Conservation (phyloP, 2,797 vertebrate species). For the Hydrophis major region DNA sequence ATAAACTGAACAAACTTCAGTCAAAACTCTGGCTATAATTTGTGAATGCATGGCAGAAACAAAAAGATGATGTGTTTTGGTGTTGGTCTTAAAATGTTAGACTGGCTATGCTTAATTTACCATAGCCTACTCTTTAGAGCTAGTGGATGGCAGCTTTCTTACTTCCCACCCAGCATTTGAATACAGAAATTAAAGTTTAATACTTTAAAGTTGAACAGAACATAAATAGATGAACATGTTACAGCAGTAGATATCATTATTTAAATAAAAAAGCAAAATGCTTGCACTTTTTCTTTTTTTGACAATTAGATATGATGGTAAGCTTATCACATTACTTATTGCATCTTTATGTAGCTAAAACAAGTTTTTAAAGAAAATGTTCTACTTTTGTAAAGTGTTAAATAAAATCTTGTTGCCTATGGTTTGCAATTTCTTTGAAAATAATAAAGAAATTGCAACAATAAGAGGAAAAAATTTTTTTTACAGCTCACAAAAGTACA, state of each 20-base stretch:
- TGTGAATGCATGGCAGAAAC: background rate
- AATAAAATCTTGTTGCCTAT: background rate
- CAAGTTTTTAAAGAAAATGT: background rate
- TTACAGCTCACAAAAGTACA: background rate
- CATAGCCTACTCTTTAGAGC: background rate
- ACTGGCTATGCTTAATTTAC: background rate
- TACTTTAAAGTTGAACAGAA: background rate
- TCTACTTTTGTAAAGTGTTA: background rate
- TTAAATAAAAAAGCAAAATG: background rate
- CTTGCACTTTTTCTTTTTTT: background rate
- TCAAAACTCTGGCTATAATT: background rate
- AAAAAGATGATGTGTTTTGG: background rate
- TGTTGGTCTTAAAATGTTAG: background rate
- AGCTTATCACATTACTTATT: background rate
- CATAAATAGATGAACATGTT: background rate
- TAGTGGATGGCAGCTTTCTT: background rate
- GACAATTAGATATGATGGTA: background rate
- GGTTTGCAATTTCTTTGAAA: background rate
- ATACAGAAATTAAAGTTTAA: background rate
- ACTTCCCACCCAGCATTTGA: background rate
- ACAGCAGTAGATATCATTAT: background rate
- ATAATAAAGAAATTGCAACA: background rate
- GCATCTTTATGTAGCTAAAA: background rate
- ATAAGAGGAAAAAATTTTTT: background rate
- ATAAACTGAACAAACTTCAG: background rate